Conservation (phyloP, 2,113 vertebrate genomes). For the Chamaea fasciata region DNA sequence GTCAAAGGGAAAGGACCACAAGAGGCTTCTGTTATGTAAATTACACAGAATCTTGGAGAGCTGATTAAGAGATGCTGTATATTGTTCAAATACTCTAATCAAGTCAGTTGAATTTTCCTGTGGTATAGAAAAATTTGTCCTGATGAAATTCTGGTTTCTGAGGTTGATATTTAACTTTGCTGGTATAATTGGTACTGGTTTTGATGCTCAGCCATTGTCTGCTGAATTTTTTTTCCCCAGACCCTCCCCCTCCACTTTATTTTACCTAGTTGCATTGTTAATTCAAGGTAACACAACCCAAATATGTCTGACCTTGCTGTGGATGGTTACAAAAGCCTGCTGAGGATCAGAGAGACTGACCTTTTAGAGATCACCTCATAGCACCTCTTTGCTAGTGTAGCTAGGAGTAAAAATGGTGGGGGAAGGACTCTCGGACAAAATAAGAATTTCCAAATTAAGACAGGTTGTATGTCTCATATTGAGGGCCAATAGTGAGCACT, state of each 20-base stretch:
- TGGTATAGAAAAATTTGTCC: neutral
- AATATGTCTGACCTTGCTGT: neutral
- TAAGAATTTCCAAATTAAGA: neutral
- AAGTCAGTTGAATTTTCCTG: neutral
- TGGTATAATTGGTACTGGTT: neutral
- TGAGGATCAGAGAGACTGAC: neutral
- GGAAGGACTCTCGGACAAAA: neutral
- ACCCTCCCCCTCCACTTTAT: neutral
- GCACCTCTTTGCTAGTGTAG: neutral
- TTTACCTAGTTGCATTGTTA: neutral
- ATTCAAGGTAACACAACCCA: neutral
- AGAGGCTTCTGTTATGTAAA: neutral
- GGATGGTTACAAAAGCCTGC: neutral
- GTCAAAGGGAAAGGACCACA: neutral
- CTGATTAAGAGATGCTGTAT: neutral
- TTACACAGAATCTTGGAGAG: neutral
- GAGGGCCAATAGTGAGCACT: neutral
- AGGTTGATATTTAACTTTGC: neutral
- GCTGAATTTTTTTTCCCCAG: neutral
- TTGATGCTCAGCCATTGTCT: neutral
- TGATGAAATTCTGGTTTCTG: neutral
- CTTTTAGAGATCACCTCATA: neutral
- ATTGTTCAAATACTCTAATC: neutral
- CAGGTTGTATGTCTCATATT: neutral
- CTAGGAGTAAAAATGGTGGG: neutral